phyloP scores from a whole-genome alignment of 1,140 invertebrate species.

The Liolophura sinensis region DNA sequence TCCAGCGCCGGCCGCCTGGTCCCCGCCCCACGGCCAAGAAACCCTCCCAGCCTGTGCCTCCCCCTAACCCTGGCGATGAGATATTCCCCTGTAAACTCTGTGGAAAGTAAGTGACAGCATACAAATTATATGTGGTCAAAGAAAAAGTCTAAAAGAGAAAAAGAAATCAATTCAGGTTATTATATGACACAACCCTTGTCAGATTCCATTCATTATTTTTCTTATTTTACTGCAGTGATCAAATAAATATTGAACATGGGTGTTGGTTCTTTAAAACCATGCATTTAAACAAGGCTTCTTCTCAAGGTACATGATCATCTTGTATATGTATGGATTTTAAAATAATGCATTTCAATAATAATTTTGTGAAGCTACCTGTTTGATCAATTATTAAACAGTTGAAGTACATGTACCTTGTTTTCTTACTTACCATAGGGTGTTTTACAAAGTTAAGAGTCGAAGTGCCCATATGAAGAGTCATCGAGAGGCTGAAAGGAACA shows the following conservation, averaged over 20 bases:
- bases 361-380: background rate
- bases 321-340: too few relatives aligned
- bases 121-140: background rate
- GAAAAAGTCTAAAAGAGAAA: background rate
- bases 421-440: conserved; percentile 78
- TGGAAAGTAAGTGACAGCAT: conserved; percentile 84
- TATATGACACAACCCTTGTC: too few relatives aligned
- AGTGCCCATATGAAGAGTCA: conserved; percentile 99
- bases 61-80: conserved; percentile 55
- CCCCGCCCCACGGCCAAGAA: conserved; percentile 14
- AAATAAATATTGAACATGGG: too few relatives aligned
- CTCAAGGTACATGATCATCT: too few relatives aligned
- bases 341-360: background rate
- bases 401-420: conserved; percentile 21
- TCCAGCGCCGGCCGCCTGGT: conserved; percentile 9
- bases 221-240: too few relatives aligned
- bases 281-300: too few relatives aligned
- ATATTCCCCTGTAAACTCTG: conserved; percentile 93
- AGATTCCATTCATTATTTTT: too few relatives aligned
- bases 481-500: conserved; percentile 40
- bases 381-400: background rate
- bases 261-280: too few relatives aligned
- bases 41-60: conserved; percentile 19
- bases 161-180: too few relatives aligned
- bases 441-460: conserved; percentile 96